phyloP scores from a whole-genome alignment of 2,113 vertebrate genomes.

The Hydropotes inermis region DNA sequence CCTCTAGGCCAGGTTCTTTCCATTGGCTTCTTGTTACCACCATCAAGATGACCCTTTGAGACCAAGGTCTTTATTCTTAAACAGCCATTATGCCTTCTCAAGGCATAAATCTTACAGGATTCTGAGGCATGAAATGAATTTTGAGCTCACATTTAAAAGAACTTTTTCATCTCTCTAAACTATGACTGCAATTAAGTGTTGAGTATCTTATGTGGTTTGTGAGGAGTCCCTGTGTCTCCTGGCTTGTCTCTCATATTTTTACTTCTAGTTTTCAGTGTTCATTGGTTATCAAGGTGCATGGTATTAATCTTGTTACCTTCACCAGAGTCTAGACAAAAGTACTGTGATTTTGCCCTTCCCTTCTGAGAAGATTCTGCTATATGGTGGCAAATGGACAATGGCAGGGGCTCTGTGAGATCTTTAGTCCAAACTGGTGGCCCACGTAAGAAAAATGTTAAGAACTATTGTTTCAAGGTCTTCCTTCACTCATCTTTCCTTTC shows the following conservation, averaged over 20 bases:
- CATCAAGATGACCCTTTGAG: background rate
- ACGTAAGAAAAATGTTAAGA: background rate
- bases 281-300: background rate
- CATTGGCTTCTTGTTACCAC: background rate
- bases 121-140: background rate
- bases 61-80: background rate
- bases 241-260: background rate
- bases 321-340: background rate
- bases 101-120: background rate
- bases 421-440: background rate
- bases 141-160: background rate
- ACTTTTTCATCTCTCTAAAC: background rate
- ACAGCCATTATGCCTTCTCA: background rate
- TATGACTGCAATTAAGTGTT: background rate
- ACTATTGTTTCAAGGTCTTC: background rate
- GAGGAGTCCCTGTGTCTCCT: background rate
- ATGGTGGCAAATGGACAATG: background rate
- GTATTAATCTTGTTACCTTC: background rate
- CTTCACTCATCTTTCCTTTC: background rate
- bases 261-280: background rate
- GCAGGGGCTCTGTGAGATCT: background rate
- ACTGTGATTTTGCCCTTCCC: background rate
- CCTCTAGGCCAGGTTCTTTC: background rate
- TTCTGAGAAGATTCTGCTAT: background rate
- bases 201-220: background rate